These are phyloP conservation scores for Micromys minutus DNA, from an alignment of 2,113 vertebrate species.

Conservation along the genomic window DNA sequence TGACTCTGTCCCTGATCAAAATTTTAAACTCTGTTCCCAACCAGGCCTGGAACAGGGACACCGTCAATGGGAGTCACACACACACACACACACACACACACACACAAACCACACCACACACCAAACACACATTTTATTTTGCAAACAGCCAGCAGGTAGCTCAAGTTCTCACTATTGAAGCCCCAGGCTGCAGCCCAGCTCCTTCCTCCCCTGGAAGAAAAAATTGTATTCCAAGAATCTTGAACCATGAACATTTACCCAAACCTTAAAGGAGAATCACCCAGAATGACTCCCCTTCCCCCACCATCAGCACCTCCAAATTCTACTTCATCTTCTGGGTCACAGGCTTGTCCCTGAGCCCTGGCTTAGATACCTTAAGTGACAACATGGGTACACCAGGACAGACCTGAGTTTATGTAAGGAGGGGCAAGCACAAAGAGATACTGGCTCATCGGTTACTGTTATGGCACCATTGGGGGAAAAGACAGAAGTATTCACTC, in stretches of 20 bases:
- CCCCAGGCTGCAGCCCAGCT: neutral
- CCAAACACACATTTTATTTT: no score
- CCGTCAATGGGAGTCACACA: neutral
- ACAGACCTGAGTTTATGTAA: neutral
- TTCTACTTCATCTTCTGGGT: neutral
- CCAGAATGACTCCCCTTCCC: neutral
- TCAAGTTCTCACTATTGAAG: conserved; percentile 11
- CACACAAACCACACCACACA: no score
- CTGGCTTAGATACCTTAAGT: neutral
- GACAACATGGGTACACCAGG: neutral
- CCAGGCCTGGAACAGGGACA: neutral
- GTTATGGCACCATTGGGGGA: neutral
- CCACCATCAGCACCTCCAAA: neutral
- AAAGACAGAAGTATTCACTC: neutral
- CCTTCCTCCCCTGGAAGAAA: conserved; percentile 17
- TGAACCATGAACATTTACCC: neutral
- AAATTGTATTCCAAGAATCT: conserved; percentile 17
- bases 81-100: no score
- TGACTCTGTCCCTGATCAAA: neutral
- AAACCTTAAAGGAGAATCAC: conserved; percentile 36
- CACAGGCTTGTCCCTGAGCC: neutral
- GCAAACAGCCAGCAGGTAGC: neutral
- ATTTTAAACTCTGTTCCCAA: conserved; percentile 37
- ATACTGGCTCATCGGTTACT: neutral
- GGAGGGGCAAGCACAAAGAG: neutral